Evolutionary conservation across 2,888 invertebrate species (phyloP).

Genomic region (Platycnemis pennipes): DNA sequence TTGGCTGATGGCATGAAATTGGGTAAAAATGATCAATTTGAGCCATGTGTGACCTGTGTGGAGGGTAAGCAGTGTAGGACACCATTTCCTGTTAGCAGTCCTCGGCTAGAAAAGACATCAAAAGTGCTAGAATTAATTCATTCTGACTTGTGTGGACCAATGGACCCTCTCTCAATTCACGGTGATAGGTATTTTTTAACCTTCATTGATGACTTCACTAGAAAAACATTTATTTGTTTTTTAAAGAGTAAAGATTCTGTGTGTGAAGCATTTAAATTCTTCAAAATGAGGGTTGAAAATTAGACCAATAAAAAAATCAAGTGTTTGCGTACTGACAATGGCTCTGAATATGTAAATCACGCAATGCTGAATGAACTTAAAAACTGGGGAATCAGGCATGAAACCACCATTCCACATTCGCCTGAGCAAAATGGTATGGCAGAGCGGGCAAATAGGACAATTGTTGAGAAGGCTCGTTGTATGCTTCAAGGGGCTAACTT

Average conservation of each 20-base stretch:
- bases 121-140: background rate
- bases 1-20: background rate
- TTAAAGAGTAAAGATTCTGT: conserved; percentile 74
- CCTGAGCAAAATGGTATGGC: conserved; percentile 76
- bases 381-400: conserved; percentile 75
- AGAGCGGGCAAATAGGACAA: conserved; percentile 75
- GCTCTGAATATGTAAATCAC: conserved; percentile 70
- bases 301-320: conserved; percentile 70
- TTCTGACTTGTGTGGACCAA: background rate
- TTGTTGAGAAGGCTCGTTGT: conserved; percentile 74
- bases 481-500: conserved; percentile 71
- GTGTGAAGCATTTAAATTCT: conserved; percentile 72
- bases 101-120: background rate
- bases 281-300: conserved; percentile 74
- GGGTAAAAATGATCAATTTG: background rate
- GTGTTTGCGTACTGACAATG: background rate
- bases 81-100: background rate
- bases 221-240: conserved; percentile 13
- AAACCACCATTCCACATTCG: conserved; percentile 75
- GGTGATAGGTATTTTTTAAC: background rate
- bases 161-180: too few species aligned
- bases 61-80: background rate
- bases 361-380: conserved; percentile 72
- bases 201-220: background rate
- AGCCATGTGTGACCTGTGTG: background rate